These are phyloP conservation scores for Ambastaia sidthimunki DNA, from an alignment of 2,797 vertebrate species.

Conservation along the genomic window DNA sequence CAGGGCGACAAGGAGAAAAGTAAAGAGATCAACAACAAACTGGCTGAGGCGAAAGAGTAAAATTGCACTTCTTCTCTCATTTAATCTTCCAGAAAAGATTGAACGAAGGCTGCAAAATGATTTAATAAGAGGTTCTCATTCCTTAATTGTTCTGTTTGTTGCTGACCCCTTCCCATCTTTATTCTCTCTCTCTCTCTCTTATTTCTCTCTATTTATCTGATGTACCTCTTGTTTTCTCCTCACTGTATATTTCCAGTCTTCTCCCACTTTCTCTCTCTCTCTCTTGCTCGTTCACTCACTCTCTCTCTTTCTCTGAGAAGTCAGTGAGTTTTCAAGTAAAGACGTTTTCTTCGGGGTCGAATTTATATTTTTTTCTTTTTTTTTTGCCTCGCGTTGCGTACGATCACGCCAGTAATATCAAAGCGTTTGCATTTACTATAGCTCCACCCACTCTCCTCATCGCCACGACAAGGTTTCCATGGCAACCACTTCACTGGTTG, in stretches of 20 bases:
- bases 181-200: conserved; percentile 33
- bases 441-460: conserved; percentile 65
- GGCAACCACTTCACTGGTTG: conserved; percentile 72
- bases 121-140: conserved; percentile 85
- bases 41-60: conserved; percentile 99
- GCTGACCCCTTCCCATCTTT: conserved; percentile 31
- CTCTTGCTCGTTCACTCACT: conserved; percentile 19
- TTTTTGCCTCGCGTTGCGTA: conserved; percentile 61
- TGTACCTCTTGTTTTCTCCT: not conserved
- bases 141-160: conserved; percentile 64
- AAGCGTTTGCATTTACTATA: conserved; percentile 69
- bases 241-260: conserved; percentile 62
- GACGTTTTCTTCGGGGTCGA: conserved; percentile 54
- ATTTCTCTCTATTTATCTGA: no score
- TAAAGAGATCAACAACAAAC: conserved; percentile 99
- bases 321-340: conserved; percentile 49
- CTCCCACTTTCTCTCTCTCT: conserved; percentile 60
- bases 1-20: conserved; percentile 94
- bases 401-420: conserved; percentile 61
- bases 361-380: conserved; percentile 66
- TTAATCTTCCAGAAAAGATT: conserved; percentile 66
- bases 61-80: conserved; percentile 85
- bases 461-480: conserved; percentile 75
- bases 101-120: conserved; percentile 93
- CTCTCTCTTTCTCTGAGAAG: conserved; percentile 28